Evolutionary conservation across 2,113 vertebrate genomes (phyloP).

Genomic region (Macheiramphus alcinus): DNA sequence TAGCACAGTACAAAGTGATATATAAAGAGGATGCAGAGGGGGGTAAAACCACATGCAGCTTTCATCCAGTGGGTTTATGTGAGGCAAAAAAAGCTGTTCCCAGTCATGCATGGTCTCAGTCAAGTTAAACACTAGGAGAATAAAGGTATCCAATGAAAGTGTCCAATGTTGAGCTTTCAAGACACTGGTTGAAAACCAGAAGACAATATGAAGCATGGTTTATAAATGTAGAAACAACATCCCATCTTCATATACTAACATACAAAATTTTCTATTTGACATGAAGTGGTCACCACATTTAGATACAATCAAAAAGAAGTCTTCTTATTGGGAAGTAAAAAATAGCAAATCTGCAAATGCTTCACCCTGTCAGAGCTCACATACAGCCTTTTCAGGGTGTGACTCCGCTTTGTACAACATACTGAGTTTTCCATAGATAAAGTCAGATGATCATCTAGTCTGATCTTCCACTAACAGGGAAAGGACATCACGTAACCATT

Average conservation of each 20-base stretch:
- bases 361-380: neutral
- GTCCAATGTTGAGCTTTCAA: neutral
- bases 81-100: neutral
- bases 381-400: neutral
- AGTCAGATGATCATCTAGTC: neutral
- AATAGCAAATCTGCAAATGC: neutral
- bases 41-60: neutral
- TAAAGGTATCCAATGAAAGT: neutral
- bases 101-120: neutral
- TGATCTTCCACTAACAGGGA: neutral
- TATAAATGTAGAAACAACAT: neutral
- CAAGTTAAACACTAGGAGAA: neutral
- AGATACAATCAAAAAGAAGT: neutral
- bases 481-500: neutral
- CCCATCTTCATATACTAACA: neutral
- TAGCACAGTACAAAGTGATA: neutral
- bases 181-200: neutral
- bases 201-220: neutral
- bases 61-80: neutral
- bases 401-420: neutral
- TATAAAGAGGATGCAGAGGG: neutral
- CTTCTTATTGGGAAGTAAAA: neutral
- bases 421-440: neutral
- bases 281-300: neutral
- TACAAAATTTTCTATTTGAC: neutral